Evolutionary conservation across 1,140 invertebrate genomes (phyloP).

Genomic region (Drosophila pallidifrons): DNA sequence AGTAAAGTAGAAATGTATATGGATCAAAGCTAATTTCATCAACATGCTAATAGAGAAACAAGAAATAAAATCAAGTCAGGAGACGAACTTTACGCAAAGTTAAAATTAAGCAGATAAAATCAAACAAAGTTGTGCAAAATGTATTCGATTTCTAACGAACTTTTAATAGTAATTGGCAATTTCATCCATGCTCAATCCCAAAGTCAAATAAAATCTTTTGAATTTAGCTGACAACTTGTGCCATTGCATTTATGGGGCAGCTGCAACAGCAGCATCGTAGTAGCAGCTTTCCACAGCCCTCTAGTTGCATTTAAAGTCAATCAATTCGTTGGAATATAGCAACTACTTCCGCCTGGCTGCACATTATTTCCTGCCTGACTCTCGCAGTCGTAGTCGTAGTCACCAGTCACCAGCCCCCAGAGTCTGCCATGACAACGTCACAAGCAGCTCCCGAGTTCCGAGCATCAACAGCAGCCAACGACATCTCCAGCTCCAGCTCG

Average conservation of each 20-base stretch:
- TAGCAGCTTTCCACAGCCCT: background rate
- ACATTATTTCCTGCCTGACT: slow-evolving; percentile 65
- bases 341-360: slow-evolving; percentile 70
- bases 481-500: slow-evolving; percentile 46
- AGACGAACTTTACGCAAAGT: too few species aligned
- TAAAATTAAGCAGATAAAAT: background rate
- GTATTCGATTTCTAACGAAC: slow-evolving; percentile 20
- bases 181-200: slow-evolving; percentile 16
- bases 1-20: too few species aligned
- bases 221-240: slow-evolving; percentile 46
- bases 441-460: slow-evolving; percentile 17
- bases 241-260: slow-evolving; percentile 44
- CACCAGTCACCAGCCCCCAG: slow-evolving; percentile 6
- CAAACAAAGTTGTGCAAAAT: slow-evolving; percentile 19
- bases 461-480: slow-evolving; percentile 11
- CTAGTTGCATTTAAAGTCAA: slow-evolving; percentile 69
- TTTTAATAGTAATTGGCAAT: slow-evolving; percentile 39
- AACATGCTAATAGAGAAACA: background rate
- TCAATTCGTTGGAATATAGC: slow-evolving; percentile 69
- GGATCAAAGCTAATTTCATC: background rate
- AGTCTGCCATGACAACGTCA: slow-evolving; percentile 59
- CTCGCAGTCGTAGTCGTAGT: background rate
- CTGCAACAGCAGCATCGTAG: too few species aligned
- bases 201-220: slow-evolving; percentile 35
- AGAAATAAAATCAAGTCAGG: too few species aligned